A percentile compares a stretch with the other conserved stretches of the same genome.
phyloP scores from a whole-genome alignment of 2,888 invertebrate species.

The Ophonus ardosiacus region DNA sequence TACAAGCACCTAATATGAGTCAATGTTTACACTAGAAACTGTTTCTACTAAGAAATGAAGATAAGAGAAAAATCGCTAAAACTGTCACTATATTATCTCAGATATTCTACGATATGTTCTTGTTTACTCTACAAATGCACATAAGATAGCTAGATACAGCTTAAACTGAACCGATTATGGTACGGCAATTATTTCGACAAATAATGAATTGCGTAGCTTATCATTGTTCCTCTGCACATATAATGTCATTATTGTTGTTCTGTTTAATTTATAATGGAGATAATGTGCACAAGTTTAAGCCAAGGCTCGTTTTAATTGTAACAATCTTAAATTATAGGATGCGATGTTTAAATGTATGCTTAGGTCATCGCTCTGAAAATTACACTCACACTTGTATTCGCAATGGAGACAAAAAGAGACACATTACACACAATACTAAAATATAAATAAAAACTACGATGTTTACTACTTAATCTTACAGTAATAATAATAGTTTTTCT shows the following conservation, averaged over 20 bases:
- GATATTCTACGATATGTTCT: constrained; percentile 9
- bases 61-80: constrained; percentile 14
- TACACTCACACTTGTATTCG: constrained; percentile 25
- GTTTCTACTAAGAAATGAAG: neutral
- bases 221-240: neutral
- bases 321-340: constrained; percentile 37
- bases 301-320: constrained; percentile 38
- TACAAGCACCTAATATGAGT: neutral
- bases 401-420: neutral
- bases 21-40: neutral
- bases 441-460: neutral
- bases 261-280: constrained; percentile 22
- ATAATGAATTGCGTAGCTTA: constrained; percentile 5
- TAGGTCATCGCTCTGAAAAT: constrained; percentile 24
- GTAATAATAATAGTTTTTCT: too few relatives aligned
- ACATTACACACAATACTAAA: neutral
- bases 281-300: constrained; percentile 28
- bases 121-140: constrained; percentile 4
- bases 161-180: neutral
- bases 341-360: constrained; percentile 13
- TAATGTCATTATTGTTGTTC: constrained; percentile 14
- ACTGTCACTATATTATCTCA: neutral
- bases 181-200: neutral
- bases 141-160: neutral
- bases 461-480: too few relatives aligned